These are phyloP conservation scores for Eleginops maclovinus DNA, from an alignment of 2,113 vertebrate genomes.

Conservation along the genomic window DNA sequence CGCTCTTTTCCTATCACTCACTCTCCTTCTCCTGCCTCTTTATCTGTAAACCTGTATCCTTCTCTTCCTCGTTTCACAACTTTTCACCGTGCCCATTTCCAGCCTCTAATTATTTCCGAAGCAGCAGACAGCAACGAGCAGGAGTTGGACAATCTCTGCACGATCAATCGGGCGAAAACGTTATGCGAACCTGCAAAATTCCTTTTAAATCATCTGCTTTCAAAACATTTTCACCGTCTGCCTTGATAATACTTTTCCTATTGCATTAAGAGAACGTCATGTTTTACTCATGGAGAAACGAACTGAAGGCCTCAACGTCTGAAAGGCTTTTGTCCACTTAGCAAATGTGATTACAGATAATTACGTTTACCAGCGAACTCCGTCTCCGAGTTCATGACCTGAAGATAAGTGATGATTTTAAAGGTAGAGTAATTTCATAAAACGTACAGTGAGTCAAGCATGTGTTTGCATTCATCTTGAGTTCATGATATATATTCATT, in stretches of 20 bases:
- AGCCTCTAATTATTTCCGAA: background rate
- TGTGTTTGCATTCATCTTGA: constrained; percentile 1
- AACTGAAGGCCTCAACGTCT: background rate
- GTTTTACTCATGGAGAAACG: background rate
- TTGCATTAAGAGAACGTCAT: background rate
- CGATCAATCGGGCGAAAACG: background rate
- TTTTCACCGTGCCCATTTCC: background rate
- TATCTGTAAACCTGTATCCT: constrained; percentile 26
- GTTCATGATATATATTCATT: background rate
- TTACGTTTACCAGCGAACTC: constrained; percentile 16
- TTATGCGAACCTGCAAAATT: background rate
- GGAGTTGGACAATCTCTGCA: constrained; percentile 3
- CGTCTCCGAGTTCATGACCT: constrained; percentile 12
- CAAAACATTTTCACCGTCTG: background rate
- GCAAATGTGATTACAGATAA: constrained; percentile 3
- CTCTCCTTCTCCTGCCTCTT: background rate
- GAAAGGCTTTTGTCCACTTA: background rate
- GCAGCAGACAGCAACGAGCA: background rate
- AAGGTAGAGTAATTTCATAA: constrained; percentile 5
- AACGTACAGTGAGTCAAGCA: background rate
- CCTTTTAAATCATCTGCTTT: background rate
- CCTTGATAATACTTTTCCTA: background rate
- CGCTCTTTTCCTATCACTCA: constrained; percentile 6
- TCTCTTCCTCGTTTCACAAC: background rate
- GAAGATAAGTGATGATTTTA: constrained; percentile 16